These are phyloP conservation scores for Campopleginae sp. DNA, from an alignment of 2,888 invertebrate species.

Conservation along the genomic window DNA sequence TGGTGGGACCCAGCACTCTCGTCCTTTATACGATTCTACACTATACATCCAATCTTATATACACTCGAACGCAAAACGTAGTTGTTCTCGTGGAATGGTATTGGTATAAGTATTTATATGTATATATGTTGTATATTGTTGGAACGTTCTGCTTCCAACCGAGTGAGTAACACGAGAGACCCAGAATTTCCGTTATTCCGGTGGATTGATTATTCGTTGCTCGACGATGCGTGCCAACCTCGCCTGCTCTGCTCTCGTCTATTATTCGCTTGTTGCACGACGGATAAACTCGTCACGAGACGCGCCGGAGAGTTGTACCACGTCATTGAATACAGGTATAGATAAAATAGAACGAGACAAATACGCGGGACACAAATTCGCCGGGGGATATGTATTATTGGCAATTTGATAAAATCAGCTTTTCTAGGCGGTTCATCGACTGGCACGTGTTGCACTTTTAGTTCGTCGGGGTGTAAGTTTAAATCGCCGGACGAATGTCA, in stretches of 20 bases:
- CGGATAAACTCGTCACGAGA: constrained; percentile 66
- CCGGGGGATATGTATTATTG: constrained; percentile 44
- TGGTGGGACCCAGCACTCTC: background rate
- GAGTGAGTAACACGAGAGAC: constrained; percentile 57
- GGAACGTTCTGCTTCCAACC: constrained; percentile 38
- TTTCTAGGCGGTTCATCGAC: constrained; percentile 23
- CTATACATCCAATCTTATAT: background rate
- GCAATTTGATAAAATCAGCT: constrained; percentile 59
- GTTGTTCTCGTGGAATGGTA: background rate
- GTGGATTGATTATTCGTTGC: constrained; percentile 70
- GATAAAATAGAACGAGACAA: background rate
- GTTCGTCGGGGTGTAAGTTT: background rate
- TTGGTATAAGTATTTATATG: background rate
- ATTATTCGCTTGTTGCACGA: constrained; percentile 69
- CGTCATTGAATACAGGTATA: constrained; percentile 9
- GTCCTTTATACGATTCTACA: background rate
- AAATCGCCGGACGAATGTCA: constrained; percentile 32
- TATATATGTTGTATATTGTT: constrained; percentile 32
- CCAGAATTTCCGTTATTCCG: constrained; percentile 69
- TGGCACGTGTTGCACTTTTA: constrained; percentile 59
- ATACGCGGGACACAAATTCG: constrained; percentile 40
- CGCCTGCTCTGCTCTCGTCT: constrained; percentile 51
- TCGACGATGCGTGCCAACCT: constrained; percentile 65
- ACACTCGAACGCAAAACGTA: background rate
- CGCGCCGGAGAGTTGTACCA: constrained; percentile 42